Evolutionary conservation across 2,888 invertebrate genomes (phyloP).

Genomic region (Eupithecia exiguata): DNA sequence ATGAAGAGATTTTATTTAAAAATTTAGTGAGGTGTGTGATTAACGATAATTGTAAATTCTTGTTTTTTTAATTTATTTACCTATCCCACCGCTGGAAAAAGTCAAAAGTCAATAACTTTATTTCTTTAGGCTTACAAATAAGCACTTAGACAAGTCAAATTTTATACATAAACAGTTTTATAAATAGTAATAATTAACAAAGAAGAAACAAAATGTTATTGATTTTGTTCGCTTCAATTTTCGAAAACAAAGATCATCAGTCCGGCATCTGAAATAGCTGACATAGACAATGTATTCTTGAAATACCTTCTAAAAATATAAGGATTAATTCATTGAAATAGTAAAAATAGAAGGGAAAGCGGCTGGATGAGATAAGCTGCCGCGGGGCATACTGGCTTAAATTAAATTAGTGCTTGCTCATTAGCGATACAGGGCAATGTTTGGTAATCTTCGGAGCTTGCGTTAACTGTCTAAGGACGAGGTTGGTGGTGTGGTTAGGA

Average conservation of each 20-base stretch:
- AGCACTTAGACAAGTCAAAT: no score
- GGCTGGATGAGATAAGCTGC: conserved; percentile 59
- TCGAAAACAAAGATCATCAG: no score
- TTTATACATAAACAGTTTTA: no score
- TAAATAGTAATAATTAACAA: no score
- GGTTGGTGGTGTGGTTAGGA: background rate
- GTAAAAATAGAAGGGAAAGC: conserved; percentile 57
- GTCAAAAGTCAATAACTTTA: no score
- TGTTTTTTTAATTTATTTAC: background rate
- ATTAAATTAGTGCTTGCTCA: conserved; percentile 70
- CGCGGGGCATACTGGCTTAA: conserved; percentile 62
- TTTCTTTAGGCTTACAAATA: no score
- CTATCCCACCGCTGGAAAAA: background rate
- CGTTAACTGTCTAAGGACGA: background rate
- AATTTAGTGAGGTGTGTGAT: background rate
- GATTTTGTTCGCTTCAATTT: no score
- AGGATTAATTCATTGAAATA: conserved; percentile 30
- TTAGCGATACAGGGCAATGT: conserved; percentile 48
- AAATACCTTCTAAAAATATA: background rate
- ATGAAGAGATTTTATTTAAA: background rate
- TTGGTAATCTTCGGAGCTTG: conserved; percentile 10
- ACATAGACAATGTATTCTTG: background rate
- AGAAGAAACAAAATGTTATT: no score
- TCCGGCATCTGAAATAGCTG: background rate
- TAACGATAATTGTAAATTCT: background rate